Evolutionary conservation across 2,888 invertebrate species (phyloP), one percentile per base, ranked within the genome.

Genomic region (Clepsis dumicolana): DNA sequence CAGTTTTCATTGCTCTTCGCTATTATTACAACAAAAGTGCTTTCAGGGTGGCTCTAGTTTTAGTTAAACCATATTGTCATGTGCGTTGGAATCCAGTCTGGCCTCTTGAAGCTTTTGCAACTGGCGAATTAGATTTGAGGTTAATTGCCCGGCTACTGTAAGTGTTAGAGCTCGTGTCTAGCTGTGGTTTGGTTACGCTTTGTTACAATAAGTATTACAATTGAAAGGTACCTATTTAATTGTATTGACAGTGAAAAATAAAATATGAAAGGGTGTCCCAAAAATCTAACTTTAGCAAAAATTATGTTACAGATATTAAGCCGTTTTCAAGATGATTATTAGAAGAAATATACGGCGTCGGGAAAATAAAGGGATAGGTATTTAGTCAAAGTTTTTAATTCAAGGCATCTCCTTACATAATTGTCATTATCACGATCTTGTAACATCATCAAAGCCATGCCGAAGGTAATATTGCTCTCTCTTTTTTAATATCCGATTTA

Each of bases 51-150:
- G 44, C 18, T 14, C 7, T 44, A 44, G 44, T 8, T 5, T 44
- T 44, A 8, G 1, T 8, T 44, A 14, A 18, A 16, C 3, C 18
- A 18, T 32, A 38, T 57, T 29, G 44, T 50, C 48, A n/a, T 29
- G 14, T 38, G 18, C 44, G 18, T 44, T 14, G 18, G 10, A 48
- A 61, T 32, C 60, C 18, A 44, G 38, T 48, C 44, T 60, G 27
- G 60, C 60, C 44, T 44, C 32, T 56, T 56, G 18, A 35, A 60
- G 44, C 27, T 29, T 29, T 29, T 27, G 44, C 44, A 48, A 38
- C 18, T 60, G 44, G 44, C 18, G 60, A 60, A 60, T 60, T 54
- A 54, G 54, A 29, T 54, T 21, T 54, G 32, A 54, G 54, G 54
- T 18, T 54, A 54, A 54, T 54, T 54, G 21, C 32, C 8, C 32